Percentiles rank a stretch among this genome's conserved stretches.
phyloP scores from a whole-genome alignment of 2,797 vertebrate genomes.

The Hippocampus kuda region DNA sequence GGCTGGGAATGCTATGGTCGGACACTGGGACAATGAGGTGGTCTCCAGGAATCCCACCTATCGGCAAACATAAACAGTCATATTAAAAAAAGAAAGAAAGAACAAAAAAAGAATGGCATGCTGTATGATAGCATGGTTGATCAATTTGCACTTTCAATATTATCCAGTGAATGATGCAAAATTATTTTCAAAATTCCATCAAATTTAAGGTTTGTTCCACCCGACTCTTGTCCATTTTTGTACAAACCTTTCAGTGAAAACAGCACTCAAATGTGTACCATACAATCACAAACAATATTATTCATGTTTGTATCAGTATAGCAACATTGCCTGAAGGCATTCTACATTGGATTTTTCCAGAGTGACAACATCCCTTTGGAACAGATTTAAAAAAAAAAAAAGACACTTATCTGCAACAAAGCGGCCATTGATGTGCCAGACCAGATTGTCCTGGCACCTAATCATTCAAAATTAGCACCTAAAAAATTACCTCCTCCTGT shows the following conservation, averaged over 20 bases:
- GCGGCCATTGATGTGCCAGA: not conserved
- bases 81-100: not conserved
- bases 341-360: not conserved
- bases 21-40: conserved; percentile 68
- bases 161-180: too few species aligned
- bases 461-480: not conserved
- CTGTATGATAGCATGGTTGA: not conserved
- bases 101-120: not conserved
- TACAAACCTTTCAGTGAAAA: not conserved
- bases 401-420: too few species aligned
- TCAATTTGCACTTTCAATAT: too few species aligned
- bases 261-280: not conserved
- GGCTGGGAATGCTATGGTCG: conserved; percentile 59
- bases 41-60: conserved; percentile 64
- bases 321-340: not conserved
- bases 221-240: too few species aligned
- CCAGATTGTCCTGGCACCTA: too few species aligned
- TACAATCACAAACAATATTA: too few species aligned
- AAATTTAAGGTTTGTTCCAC: too few species aligned
- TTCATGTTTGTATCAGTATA: too few species aligned
- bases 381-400: too few species aligned
- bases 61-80: conserved; percentile 13
- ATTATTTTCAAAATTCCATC: too few species aligned
- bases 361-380: too few species aligned
- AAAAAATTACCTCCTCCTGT: conserved; percentile 51